Base-by-base conservation (phyloP, 2,888 invertebrate species). In the Caenorhabditis angaria region DNA sequence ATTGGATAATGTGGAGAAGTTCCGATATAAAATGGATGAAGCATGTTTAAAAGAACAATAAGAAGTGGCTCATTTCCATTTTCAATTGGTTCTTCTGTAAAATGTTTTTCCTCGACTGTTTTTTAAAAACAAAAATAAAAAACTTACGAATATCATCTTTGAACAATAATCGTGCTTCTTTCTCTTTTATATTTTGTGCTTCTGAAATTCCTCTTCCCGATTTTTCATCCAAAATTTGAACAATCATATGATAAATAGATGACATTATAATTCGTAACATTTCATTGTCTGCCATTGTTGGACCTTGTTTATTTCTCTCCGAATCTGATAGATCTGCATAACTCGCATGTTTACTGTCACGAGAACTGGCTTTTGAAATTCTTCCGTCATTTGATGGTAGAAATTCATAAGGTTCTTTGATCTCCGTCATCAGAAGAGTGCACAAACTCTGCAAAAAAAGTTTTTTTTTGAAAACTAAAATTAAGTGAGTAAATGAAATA, bases 1-100 rank as follows among this genome's bases (percentile, higher is more conserved):
- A 99, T 97, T 2, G 99, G 99, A 89, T 95, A 97, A 90, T 97
- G 96, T 22, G 97, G 95, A 6, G 94, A 93, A 28, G 93, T 92
- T 0, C 97, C 97, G 82, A 94, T 94, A 89, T 97, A 97, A 88
- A 97, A 95, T 82, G 93, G 92, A 35, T 95, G 95, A 29, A 97
- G 94, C 97, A 99, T 97, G 77, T 94, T 93, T 69, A 99, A 91
- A 61, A 99, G 90, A 86, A 94, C 94, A 2, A 96, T 77, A 1
- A 84, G 41, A 4, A 86, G 68, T 10, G 86, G 82, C 25, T 70
- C 54, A 28, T 78, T 75, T 18, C 68, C 70, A 35, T 76, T 70
- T 24, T 84, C 83, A 41, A 86, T 58, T 22, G 86, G 86, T 29
- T 84, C 82, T 56, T 82, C 85, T 81, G 63, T 51, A 79, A 66